phyloP scores from a whole-genome alignment of 2,797 vertebrate genomes.

The Pangasius sanitwongsei region DNA sequence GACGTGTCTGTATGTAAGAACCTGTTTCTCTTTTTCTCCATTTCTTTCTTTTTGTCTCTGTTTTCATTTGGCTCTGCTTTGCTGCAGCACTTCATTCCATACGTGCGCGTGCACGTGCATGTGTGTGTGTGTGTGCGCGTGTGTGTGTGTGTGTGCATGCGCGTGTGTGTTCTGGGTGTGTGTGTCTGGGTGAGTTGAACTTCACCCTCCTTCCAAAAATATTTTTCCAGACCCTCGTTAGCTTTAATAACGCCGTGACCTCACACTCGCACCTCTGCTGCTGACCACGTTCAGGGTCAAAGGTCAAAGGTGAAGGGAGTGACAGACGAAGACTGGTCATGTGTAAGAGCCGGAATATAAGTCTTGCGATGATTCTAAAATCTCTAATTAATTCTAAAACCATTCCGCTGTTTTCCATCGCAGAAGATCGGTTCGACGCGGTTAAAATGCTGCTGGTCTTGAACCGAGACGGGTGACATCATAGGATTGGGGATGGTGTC shows the following conservation, averaged over 20 bases:
- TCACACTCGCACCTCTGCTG: neutral
- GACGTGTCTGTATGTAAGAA: neutral
- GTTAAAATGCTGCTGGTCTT: neutral
- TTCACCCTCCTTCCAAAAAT: neutral
- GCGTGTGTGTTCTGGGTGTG: too few relatives aligned
- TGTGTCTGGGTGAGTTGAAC: too few relatives aligned
- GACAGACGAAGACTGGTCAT: neutral
- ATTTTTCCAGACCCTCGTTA: neutral
- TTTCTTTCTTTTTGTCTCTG: too few relatives aligned
- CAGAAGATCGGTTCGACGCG: neutral
- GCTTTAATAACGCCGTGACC: neutral
- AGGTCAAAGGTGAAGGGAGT: neutral
- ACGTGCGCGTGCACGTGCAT: too few relatives aligned
- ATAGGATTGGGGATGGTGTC: neutral
- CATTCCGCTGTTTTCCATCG: neutral
- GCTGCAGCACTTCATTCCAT: too few relatives aligned
- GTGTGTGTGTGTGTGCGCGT: too few relatives aligned
- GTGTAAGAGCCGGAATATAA: too few relatives aligned
- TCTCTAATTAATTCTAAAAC: too few relatives aligned
- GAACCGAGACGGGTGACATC: neutral
- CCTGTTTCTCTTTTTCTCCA: neutral
- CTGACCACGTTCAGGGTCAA: neutral
- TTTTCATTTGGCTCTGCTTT: too few relatives aligned
- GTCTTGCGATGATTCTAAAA: neutral
- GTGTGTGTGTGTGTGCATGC: too few relatives aligned